Percentiles rank a stretch among this genome's conserved stretches.
phyloP scores from a whole-genome alignment of 2,797 vertebrate genomes.

The Silurus lanzhouensis region DNA sequence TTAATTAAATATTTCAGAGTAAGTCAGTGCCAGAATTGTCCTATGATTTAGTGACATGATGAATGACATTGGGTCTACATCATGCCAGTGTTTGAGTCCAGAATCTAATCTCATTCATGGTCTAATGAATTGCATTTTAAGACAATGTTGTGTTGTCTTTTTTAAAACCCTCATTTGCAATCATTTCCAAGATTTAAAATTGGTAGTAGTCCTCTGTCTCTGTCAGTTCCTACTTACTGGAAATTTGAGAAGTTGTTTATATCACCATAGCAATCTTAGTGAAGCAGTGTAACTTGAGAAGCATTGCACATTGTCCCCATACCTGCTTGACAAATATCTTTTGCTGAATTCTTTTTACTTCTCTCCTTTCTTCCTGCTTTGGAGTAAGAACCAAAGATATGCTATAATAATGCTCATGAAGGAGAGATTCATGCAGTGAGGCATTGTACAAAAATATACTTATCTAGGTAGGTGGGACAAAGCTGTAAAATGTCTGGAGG shows the following conservation, averaged over 20 bases:
- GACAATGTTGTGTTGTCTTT: not conserved
- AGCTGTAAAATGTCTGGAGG: conserved; percentile 12
- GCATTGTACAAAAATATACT: not conserved
- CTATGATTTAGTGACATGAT: not conserved
- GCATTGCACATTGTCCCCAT: not conserved
- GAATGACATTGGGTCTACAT: not conserved
- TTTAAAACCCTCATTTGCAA: not conserved
- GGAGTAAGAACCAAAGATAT: not conserved
- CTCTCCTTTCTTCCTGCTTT: not conserved
- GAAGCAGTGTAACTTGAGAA: not conserved
- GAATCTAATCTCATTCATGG: too few species aligned
- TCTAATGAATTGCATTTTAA: not conserved
- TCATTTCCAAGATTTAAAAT: too few species aligned
- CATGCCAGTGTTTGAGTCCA: not conserved
- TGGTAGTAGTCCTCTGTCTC: not conserved
- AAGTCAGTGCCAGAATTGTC: not conserved
- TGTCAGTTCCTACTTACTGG: too few species aligned
- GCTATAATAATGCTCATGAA: not conserved
- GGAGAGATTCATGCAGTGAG: not conserved
- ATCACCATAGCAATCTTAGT: not conserved
- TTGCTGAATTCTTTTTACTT: not conserved
- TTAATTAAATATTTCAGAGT: not conserved
- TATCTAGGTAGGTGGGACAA: too few species aligned
- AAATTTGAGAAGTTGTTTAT: not conserved
- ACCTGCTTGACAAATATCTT: not conserved